These are phyloP conservation scores for Shinisaurus crocodilurus DNA, from an alignment of 2,113 vertebrate species.

Conservation along the genomic window DNA sequence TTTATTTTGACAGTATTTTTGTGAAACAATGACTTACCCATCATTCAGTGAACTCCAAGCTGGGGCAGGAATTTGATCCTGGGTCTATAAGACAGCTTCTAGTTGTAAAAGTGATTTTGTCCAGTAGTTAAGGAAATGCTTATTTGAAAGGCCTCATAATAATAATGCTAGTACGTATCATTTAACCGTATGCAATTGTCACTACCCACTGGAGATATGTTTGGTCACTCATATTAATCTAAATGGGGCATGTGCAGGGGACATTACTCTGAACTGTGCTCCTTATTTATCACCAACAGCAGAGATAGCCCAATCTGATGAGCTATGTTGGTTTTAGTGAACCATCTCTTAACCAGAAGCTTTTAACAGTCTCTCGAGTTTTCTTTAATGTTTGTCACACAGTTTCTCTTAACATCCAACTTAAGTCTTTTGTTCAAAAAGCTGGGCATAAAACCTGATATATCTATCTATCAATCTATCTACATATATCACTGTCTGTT, in stretches of 20 bases:
- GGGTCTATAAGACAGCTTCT: background rate
- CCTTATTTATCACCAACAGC: accelerated
- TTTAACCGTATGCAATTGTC: accelerated
- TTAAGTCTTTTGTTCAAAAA: constrained; percentile 21
- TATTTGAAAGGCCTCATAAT: background rate
- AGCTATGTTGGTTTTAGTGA: background rate
- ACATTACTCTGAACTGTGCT: background rate
- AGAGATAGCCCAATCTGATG: background rate
- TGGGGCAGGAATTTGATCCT: background rate
- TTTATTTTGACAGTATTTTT: background rate
- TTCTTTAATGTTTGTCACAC: constrained; percentile 20
- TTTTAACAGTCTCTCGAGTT: background rate
- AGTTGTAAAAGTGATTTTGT: background rate
- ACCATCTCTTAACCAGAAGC: constrained; percentile 25
- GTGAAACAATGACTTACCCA: background rate
- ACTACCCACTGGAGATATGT: background rate
- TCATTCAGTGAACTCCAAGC: background rate
- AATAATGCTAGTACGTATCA: background rate
- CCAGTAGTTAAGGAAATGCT: background rate
- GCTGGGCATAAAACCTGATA: background rate
- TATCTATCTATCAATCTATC: no score
- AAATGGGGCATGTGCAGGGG: background rate
- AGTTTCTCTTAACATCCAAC: background rate
- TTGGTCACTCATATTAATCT: background rate
- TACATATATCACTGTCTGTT: background rate